These are phyloP conservation scores for Noctua comes DNA, from an alignment of 2,888 invertebrate species.

Conservation along the genomic window DNA sequence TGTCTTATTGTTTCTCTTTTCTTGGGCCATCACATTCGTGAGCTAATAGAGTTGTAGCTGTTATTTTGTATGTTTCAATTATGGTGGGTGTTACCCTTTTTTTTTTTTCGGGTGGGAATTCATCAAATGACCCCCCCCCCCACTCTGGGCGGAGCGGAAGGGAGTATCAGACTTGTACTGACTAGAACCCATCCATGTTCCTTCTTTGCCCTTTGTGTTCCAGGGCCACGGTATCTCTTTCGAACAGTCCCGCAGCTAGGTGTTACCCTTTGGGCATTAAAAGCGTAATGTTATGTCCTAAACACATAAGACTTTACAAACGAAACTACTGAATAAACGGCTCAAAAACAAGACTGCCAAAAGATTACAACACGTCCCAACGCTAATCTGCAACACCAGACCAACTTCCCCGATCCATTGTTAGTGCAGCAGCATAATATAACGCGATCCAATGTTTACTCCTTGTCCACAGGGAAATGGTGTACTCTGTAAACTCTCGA, in stretches of 20 bases:
- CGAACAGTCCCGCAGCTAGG: too few species aligned
- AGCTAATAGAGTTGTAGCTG: slow-evolving; percentile 24
- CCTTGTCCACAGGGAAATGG: slow-evolving; percentile 46
- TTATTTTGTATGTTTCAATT: slow-evolving; percentile 12
- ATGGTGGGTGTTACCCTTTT: not conserved
- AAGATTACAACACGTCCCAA: slow-evolving; percentile 14
- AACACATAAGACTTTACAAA: not conserved
- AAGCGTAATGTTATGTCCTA: too few species aligned
- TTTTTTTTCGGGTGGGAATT: too few species aligned
- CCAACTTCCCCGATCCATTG: slow-evolving; percentile 33
- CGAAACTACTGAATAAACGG: not conserved
- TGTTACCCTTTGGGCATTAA: too few species aligned
- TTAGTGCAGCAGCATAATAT: slow-evolving; percentile 42
- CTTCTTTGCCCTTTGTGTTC: too few species aligned
- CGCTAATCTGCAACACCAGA: slow-evolving; percentile 29
- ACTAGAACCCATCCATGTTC: too few species aligned
- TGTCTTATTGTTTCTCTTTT: slow-evolving; percentile 49
- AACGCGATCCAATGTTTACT: slow-evolving; percentile 50
- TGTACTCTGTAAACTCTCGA: slow-evolving; percentile 45
- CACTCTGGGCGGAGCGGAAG: too few species aligned
- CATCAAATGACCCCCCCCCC: too few species aligned
- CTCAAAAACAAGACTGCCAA: not conserved
- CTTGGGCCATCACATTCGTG: slow-evolving; percentile 23
- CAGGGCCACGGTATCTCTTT: too few species aligned
- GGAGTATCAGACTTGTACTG: too few species aligned